A percentile compares a stretch with the other conserved stretches of the same genome.
These are phyloP conservation scores for Meiosimyza platycephala DNA, from an alignment of 2,888 invertebrate genomes.

Conservation along the genomic window DNA sequence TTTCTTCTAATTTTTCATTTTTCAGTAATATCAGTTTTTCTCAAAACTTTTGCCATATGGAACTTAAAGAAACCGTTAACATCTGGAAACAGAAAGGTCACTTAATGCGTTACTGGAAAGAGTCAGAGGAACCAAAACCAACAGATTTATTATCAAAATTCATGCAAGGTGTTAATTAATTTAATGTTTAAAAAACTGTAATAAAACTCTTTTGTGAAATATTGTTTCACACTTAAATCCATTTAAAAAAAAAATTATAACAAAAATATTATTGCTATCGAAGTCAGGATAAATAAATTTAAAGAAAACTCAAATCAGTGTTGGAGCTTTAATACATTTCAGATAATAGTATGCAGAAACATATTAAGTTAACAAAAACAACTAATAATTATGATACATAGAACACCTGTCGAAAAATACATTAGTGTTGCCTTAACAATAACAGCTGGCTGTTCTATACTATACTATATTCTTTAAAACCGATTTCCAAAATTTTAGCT, in stretches of 20 bases:
- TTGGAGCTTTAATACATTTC: too few relatives aligned
- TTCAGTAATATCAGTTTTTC: constrained; percentile 68
- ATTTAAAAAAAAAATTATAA: not conserved
- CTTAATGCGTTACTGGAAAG: constrained; percentile 89
- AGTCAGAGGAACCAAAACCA: constrained; percentile 85
- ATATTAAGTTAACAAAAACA: too few relatives aligned
- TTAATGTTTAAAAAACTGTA: constrained; percentile 21
- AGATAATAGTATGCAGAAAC: too few relatives aligned
- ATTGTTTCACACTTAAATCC: constrained; percentile 28
- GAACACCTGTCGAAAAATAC: too few relatives aligned
- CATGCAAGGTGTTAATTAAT: constrained; percentile 63
- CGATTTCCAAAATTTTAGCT: not conserved
- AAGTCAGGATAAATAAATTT: too few relatives aligned
- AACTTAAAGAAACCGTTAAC: constrained; percentile 85
- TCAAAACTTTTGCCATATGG: too few relatives aligned
- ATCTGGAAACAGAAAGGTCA: constrained; percentile 92
- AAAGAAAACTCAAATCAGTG: too few relatives aligned
- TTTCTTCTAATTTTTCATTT: too few relatives aligned
- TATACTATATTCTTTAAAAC: not conserved
- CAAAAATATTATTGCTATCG: too few relatives aligned
- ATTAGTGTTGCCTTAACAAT: too few relatives aligned
- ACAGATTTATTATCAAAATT: constrained; percentile 94
- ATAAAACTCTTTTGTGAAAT: constrained; percentile 21
- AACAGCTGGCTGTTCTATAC: too few relatives aligned
- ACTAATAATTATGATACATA: too few relatives aligned